Evolutionary conservation across 2,113 vertebrate species (phyloP).

Genomic region (Ibidorhyncha struthersii): DNA sequence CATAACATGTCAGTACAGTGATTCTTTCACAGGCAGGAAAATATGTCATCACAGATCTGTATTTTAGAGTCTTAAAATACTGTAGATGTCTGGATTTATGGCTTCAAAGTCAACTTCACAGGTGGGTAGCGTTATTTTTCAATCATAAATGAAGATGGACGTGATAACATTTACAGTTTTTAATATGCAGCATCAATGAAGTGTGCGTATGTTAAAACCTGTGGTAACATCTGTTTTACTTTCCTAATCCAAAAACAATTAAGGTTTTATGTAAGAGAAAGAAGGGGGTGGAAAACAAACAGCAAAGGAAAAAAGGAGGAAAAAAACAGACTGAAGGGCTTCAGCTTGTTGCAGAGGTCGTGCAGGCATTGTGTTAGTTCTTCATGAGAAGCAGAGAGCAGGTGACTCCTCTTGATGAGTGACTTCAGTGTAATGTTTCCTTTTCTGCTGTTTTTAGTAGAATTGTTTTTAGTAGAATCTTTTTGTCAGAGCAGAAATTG

Average conservation of each 20-base stretch:
- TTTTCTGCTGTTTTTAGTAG: not conserved
- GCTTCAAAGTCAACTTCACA: not conserved
- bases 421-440: not conserved
- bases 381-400: not conserved
- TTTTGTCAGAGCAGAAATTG: not conserved
- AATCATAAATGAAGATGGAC: constrained; percentile 11
- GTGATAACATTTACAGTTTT: not conserved
- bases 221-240: constrained; percentile 37
- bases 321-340: not conserved
- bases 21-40: constrained; percentile 27
- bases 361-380: not conserved
- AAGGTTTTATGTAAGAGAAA: not conserved
- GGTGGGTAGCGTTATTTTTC: not conserved
- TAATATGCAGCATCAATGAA: not conserved
- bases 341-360: not conserved
- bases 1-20: not conserved
- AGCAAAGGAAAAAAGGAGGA: not conserved
- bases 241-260: not conserved
- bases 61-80: constrained; percentile 11
- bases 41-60: not conserved
- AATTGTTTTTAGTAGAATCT: not conserved
- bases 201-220: constrained; percentile 3
- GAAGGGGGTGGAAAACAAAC: not conserved
- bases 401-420: not conserved
- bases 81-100: not conserved